Conservation (phyloP, 2,888 invertebrate genomes). For the Drosophila infuscata region DNA sequence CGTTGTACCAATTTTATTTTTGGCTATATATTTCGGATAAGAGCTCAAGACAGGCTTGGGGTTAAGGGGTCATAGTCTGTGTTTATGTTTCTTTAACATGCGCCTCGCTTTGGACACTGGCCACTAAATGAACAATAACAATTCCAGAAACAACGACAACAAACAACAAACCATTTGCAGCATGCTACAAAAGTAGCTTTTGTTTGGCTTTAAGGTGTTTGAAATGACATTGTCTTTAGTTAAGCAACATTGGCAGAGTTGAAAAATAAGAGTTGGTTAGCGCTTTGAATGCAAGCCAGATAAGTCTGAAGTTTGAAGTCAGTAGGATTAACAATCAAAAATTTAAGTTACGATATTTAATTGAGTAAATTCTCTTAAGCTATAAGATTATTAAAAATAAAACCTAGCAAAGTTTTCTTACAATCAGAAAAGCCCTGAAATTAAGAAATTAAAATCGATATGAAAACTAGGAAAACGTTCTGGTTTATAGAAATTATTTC, state of each 20-base stretch:
- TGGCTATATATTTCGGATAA: conserved; percentile 50
- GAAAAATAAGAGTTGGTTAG: background rate
- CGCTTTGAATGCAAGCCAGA: background rate
- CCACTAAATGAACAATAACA: conserved; percentile 25
- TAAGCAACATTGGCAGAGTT: conserved; percentile 4
- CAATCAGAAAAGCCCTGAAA: background rate
- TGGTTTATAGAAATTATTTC: too few species aligned
- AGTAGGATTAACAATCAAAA: background rate
- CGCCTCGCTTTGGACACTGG: conserved; percentile 44
- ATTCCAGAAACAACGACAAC: conserved; percentile 22
- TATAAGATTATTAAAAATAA: background rate
- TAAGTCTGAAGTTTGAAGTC: background rate
- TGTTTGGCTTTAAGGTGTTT: conserved; percentile 26
- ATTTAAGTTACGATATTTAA: background rate
- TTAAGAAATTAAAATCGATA: background rate
- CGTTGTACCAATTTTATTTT: conserved; percentile 27
- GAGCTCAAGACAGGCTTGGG: conserved; percentile 42
- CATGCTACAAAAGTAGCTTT: conserved; percentile 36
- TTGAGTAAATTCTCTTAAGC: too few species aligned
- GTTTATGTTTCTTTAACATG: conserved; percentile 70
- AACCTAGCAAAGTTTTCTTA: background rate
- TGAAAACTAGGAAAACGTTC: background rate
- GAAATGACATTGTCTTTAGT: background rate
- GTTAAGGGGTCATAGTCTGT: conserved; percentile 58
- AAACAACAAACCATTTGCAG: background rate